These are phyloP conservation scores for Pyralis farinalis DNA, from an alignment of 2,888 invertebrate genomes.

Conservation along the genomic window DNA sequence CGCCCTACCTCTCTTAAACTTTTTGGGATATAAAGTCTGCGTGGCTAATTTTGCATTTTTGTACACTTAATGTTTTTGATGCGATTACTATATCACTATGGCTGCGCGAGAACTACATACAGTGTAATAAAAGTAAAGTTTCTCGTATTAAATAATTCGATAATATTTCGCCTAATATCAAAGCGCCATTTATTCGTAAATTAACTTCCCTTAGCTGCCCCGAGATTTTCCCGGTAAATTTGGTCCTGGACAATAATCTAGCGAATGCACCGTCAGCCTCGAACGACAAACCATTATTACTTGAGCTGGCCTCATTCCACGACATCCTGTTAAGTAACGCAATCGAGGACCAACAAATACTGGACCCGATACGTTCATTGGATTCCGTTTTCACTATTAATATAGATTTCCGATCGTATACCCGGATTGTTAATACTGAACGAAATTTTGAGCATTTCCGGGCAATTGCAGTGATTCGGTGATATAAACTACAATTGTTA, in stretches of 20 bases:
- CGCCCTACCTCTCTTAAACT: no score
- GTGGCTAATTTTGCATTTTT: no score
- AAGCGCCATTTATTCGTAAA: constrained; percentile 45
- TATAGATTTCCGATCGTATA: constrained; percentile 43
- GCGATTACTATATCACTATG: no score
- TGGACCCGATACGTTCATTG: constrained; percentile 25
- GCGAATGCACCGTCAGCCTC: constrained; percentile 51
- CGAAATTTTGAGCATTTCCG: constrained; percentile 30
- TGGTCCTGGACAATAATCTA: constrained; percentile 50
- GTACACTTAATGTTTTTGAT: no score
- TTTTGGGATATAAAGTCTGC: no score
- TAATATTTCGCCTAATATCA: constrained; percentile 17
- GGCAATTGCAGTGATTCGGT: background rate
- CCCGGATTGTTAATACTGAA: constrained; percentile 39
- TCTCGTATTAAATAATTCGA: no score
- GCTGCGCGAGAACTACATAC: no score
- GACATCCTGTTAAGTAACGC: background rate
- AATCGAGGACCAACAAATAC: constrained; percentile 20
- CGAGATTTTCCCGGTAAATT: constrained; percentile 48
- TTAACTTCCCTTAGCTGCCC: constrained; percentile 39
- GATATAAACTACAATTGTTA: background rate
- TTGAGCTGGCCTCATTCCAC: constrained; percentile 17
- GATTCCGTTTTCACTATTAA: constrained; percentile 48
- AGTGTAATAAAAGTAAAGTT: no score
- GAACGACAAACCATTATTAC: constrained; percentile 26